Evolutionary conservation across 2,113 vertebrate genomes (phyloP).

Genomic region (Corydoras sp.): DNA sequence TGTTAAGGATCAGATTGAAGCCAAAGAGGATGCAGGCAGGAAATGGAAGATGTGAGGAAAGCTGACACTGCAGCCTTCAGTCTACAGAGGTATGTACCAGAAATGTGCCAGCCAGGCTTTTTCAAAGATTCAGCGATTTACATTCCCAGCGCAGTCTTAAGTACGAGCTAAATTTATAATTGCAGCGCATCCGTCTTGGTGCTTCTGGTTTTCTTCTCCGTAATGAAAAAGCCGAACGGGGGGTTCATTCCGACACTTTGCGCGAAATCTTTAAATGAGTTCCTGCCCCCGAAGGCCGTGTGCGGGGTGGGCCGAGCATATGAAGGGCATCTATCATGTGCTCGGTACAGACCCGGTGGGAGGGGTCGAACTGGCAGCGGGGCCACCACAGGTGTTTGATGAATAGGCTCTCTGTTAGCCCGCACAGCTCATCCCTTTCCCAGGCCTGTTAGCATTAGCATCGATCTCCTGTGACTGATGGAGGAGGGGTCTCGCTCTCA

Average conservation of each 20-base stretch:
- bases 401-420: constrained; percentile 42
- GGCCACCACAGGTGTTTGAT: constrained; percentile 43
- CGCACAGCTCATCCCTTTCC: constrained; percentile 32
- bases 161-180: neutral
- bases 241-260: constrained; percentile 18
- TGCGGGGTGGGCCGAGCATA: constrained; percentile 31
- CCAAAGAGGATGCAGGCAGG: constrained; percentile 31
- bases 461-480: constrained; percentile 40
- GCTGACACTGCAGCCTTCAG: constrained; percentile 38
- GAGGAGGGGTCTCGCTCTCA: constrained; percentile 24
- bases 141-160: neutral
- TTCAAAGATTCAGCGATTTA: constrained; percentile 1
- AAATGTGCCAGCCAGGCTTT: constrained; percentile 20
- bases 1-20: constrained; percentile 29
- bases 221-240: neutral
- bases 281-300: constrained; percentile 17
- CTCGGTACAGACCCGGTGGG: constrained; percentile 24
- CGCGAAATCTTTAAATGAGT: constrained; percentile 5
- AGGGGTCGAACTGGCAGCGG: constrained; percentile 33
- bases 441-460: constrained; percentile 41
- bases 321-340: constrained; percentile 42
- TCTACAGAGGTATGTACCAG: constrained; percentile 2
- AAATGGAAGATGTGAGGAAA: constrained; percentile 39
- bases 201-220: neutral
- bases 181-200: neutral